Conservation (phyloP, 2,888 invertebrate species). For the Lycocerus yunnanus region DNA sequence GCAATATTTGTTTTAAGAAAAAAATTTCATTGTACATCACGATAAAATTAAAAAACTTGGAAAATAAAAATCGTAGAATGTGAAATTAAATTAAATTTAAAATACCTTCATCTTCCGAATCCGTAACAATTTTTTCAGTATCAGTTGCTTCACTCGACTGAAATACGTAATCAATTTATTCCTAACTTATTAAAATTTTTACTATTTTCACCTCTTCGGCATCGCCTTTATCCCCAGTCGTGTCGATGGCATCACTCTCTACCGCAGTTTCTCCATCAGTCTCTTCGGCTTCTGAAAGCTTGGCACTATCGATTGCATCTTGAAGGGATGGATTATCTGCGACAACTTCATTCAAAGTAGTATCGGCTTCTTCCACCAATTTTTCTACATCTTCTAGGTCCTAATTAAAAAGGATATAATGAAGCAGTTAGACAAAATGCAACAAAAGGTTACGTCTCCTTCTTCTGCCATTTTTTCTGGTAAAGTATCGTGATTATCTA, state of each 20-base stretch:
- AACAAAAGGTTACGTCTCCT: slow-evolving; percentile 1
- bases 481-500: background rate
- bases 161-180: background rate
- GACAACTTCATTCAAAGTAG: slow-evolving; percentile 45
- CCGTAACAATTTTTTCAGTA: background rate
- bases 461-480: slow-evolving; percentile 22
- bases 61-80: background rate
- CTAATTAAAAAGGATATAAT: slow-evolving; percentile 22
- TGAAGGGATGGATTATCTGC: slow-evolving; percentile 40
- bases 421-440: slow-evolving; percentile 5
- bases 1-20: background rate
- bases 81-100: background rate
- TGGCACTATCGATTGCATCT: background rate
- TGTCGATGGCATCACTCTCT: background rate
- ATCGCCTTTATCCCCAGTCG: background rate
- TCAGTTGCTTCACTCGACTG: background rate
- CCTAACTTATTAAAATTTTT: background rate
- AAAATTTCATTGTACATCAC: background rate
- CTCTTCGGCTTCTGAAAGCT: background rate
- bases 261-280: background rate
- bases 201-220: background rate
- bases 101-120: background rate
- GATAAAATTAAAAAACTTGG: too few species aligned
- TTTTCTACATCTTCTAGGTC: slow-evolving; percentile 48
- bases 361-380: slow-evolving; percentile 45